Evolutionary conservation across 2,113 vertebrate species (phyloP).

Genomic region (cattle (Bos taurus)): ARS-UCD2.0 NC_037351.1:8320501-8321000

Average conservation of each 20-base stretch:
- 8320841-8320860: neutral
- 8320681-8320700: neutral
- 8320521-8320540: rapidly evolving
- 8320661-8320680: neutral
- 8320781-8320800: neutral
- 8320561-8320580: neutral
- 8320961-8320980: too few species aligned
- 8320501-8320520: neutral
- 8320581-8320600: rapidly evolving
- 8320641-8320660: neutral
- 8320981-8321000: too few species aligned
- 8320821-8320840: neutral
- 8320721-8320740: neutral
- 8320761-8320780: neutral
- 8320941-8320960: too few species aligned
- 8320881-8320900: neutral
- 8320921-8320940: too few species aligned
- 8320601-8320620: neutral
- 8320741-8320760: neutral
- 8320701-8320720: neutral
- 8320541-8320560: too few species aligned
- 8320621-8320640: neutral
- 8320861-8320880: neutral
- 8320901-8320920: neutral
- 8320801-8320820: neutral